phyloP scores from a whole-genome alignment of 2,888 invertebrate species.

The Eristalinus aeneus region DNA sequence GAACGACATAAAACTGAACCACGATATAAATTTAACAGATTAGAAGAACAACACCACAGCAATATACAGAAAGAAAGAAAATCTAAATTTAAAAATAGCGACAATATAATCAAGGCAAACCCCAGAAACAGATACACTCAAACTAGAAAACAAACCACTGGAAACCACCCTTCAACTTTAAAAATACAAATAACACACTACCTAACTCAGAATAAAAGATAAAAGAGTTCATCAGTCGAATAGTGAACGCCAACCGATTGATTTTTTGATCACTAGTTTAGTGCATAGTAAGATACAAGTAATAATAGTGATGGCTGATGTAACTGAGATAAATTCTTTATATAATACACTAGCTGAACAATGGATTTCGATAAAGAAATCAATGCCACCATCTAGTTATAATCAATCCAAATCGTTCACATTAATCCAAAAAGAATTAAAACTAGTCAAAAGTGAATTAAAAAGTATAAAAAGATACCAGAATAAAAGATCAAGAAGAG shows the following conservation, averaged over 20 bases:
- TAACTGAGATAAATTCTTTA: not conserved
- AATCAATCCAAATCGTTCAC: slow-evolving; percentile 1
- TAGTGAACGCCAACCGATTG: not conserved
- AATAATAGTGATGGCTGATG: not conserved
- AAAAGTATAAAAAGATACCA: slow-evolving; percentile 17
- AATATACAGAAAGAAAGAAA: no score
- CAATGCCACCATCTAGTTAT: slow-evolving; percentile 1
- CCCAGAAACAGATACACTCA: not conserved
- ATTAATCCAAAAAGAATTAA: slow-evolving; percentile 12
- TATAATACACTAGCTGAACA: not conserved
- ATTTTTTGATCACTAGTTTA: not conserved
- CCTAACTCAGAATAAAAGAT: not conserved
- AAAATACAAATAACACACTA: not conserved
- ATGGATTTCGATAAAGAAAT: slow-evolving; percentile 8
- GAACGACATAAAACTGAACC: slow-evolving; percentile 5
- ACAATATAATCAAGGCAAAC: not conserved
- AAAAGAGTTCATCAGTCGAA: not conserved
- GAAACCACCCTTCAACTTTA: not conserved
- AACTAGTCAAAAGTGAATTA: slow-evolving; percentile 7
- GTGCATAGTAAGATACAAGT: not conserved
- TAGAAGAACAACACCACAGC: no score
- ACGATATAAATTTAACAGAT: no score
- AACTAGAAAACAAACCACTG: not conserved
- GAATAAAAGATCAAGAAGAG: slow-evolving; percentile 7
- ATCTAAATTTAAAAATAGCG: no score